Evolutionary conservation across 2,113 vertebrate species (phyloP), one percentile per base, ranked within the genome.

Genomic region (Noctilio leporinus): DNA sequence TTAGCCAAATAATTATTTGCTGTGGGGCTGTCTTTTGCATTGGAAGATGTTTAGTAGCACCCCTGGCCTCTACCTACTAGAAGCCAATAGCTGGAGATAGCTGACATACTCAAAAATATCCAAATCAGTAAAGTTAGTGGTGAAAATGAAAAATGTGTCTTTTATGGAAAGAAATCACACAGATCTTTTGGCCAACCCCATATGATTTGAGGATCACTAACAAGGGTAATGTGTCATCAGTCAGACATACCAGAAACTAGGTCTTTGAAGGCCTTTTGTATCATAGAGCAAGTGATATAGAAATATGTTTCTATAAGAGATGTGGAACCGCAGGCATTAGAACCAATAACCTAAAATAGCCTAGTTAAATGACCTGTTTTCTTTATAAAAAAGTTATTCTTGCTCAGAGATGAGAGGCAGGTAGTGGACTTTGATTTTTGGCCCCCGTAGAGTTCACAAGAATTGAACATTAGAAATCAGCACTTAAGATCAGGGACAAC

Each of bases 341-440:
- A 95, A 59, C 77, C 47, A 78, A 28, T 7, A 43, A 62, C 67
- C 84, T 84, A 81, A 93, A 96, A 96, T 96, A 94, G 59, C 83
- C 45, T 70, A 43, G 75, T 92, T 67, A 28, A 24, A 90, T 96
- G 95, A 76, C 83, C 80, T 17, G 0, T 81, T 97, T 96, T 82
- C 76, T 93, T 94, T 96, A 40, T 96, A 40, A 67, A 76, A 96
- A 94, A 83, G 86, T 91, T 95, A 87, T 88, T 43, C 75, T 95
- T 94, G 76, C 67, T 91, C 76, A 53, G 81, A 28, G 57, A 85
- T 76, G 90, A 91, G 53, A 93, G 64, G 35, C 51, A 89, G 70
- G 70, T 65, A 81, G 89, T 94, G 47, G 59, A 47, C 75, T 97
- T 94, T 95, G 90, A 93, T 80, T 91, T 96, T 70, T 86, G 83